Evolutionary conservation across 92 coral and sea anemone species (phyloP), one percentile per base, ranked within the genome.

Genomic region (Hydrozoanthus gracilis): DNA sequence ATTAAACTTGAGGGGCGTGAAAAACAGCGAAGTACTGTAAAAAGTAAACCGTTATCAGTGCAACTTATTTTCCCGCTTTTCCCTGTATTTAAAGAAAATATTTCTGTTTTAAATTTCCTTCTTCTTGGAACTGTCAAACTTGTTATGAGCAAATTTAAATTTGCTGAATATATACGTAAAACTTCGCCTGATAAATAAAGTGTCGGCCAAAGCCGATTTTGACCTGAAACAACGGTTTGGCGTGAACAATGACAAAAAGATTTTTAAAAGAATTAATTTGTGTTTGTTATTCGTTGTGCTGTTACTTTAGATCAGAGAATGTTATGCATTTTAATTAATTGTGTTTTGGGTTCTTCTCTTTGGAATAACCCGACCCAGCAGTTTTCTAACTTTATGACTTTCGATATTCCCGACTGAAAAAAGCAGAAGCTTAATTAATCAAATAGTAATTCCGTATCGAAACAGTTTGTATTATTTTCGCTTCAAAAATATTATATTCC

Each of bases 321-420:
- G 73, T 67, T 67, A 18, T 27, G 11, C 45, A 67, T 67, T 67
- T 67, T 67, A 67, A 67, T 67, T 67, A 67, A 67, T 67, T 67
- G 73, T 67, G 73, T 67, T 69, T 39, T 16, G 73, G 66, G 66
- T 60, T 60, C 14, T 60, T 60, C 66, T 60, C 0, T 69, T 35
- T 69, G 3, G 73, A 69, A 69, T 69, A 69, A 69, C 73, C 73
- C 73, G 73, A 17, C 73, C 73, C 73, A 69, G 73, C 49, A 67
- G 72, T 67, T 67, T 67, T 67, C 72, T 67, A 15, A 67, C 35
- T 67, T 67, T 67, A n/a, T 67, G 73, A 69, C 73, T 69, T 69
- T 69, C 73, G 73, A 69, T 69, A 69, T 16, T 69, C 73, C 73
- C 73, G 65, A 58, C 65, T 58, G 66, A 69, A 69, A 69, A 69